Evolutionary conservation across 2,113 vertebrate species (phyloP).

Genomic region (Variabilichromis moorii): DNA sequence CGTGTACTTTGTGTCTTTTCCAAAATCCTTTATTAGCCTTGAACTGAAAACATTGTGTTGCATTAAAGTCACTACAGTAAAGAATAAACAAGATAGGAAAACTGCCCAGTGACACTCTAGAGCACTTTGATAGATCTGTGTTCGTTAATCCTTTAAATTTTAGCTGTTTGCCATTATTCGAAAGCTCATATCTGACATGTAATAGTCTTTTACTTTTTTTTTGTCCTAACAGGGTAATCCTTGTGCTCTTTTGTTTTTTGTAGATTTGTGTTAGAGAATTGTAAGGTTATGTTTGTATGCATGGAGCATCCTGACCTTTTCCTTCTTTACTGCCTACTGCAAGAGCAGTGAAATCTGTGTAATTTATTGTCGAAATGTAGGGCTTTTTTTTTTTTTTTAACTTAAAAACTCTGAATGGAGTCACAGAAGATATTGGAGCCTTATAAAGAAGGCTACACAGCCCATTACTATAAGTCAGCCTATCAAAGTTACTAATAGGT

Average conservation of each 20-base stretch:
- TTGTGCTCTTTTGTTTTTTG: not conserved
- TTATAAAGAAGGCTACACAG: not conserved
- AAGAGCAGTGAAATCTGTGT: not conserved
- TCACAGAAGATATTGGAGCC: not conserved
- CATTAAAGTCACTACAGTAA: not conserved
- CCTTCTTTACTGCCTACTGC: not conserved
- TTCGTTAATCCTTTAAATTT: not conserved
- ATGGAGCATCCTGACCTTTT: not conserved
- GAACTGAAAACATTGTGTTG: not conserved
- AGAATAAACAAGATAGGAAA: not conserved
- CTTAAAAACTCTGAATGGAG: not conserved
- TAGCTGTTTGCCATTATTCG: not conserved
- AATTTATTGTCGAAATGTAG: accelerated
- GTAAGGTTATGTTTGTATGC: not conserved
- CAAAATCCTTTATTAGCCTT: not conserved
- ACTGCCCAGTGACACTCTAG: not conserved
- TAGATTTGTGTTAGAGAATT: not conserved
- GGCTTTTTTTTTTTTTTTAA: too few relatives aligned
- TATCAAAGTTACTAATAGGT: not conserved
- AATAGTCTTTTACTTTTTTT: not conserved
- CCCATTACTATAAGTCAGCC: not conserved
- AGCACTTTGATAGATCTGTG: not conserved
- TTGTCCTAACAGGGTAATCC: not conserved
- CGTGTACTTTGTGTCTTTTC: not conserved
- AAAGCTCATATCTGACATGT: accelerated